Conservation (phyloP, 2,888 invertebrate species). For the Phymatocera aterrima region DNA sequence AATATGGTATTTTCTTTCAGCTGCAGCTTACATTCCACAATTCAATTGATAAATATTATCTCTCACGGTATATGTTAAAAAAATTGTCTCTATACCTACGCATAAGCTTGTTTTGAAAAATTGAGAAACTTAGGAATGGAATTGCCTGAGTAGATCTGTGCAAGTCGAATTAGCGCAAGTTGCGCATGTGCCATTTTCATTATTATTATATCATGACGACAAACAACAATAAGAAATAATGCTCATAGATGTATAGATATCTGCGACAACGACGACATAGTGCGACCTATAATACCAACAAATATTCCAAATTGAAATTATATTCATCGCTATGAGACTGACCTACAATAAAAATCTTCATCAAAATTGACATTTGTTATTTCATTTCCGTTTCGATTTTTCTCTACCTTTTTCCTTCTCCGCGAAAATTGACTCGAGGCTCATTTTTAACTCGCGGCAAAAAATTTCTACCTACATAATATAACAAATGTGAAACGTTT, state of each 20-base stretch:
- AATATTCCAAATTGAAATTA: too few relatives aligned
- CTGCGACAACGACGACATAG: too few relatives aligned
- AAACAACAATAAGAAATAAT: slow-evolving; percentile 2
- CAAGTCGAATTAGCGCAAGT: not conserved
- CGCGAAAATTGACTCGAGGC: not conserved
- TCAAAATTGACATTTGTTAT: not conserved
- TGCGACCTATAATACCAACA: too few relatives aligned
- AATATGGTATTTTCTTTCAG: too few relatives aligned
- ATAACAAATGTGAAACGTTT: not conserved
- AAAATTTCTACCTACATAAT: not conserved
- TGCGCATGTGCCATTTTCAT: not conserved
- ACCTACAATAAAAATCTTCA: not conserved
- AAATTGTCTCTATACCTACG: not conserved
- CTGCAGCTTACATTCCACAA: too few relatives aligned
- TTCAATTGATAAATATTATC: too few relatives aligned
- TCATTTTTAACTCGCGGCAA: not conserved
- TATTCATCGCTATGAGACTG: too few relatives aligned
- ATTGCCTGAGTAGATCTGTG: not conserved
- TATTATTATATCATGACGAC: not conserved
- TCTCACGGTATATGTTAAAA: too few relatives aligned
- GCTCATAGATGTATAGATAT: too few relatives aligned
- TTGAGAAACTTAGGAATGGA: not conserved
- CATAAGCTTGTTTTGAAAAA: not conserved
- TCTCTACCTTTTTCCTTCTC: not conserved
- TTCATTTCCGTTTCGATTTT: not conserved